A percentile compares a stretch with the other conserved stretches of the same genome.
Conservation (phyloP, 2,888 invertebrate genomes). For the Sthenelais limicola region DNA sequence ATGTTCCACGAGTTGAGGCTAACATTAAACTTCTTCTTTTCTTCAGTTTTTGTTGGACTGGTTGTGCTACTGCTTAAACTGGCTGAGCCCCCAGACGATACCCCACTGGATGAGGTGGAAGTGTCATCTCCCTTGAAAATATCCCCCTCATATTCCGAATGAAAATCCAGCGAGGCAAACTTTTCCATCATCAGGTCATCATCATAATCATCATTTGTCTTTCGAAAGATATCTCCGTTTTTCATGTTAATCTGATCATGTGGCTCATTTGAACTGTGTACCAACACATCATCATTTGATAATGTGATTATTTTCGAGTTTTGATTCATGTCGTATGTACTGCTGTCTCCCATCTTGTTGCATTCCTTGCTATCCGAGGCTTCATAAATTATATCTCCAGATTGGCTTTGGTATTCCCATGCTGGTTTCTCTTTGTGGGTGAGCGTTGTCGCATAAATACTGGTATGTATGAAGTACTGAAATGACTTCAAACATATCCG, state of each 20-base stretch:
- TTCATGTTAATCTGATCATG: background rate
- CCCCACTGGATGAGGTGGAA: slow-evolving; percentile 15
- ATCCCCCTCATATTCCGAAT: no score
- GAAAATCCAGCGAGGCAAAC: background rate
- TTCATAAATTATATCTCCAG: no score
- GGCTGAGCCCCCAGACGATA: slow-evolving; percentile 7
- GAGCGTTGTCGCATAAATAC: no score
- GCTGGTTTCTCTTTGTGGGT: no score
- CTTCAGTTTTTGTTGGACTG: background rate
- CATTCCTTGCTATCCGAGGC: no score
- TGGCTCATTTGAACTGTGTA: slow-evolving; percentile 10
- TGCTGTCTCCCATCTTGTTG: background rate
- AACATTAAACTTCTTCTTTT: slow-evolving; percentile 9
- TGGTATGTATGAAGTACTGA: no score
- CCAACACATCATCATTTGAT: background rate
- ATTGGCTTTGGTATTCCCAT: no score
- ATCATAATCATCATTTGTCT: background rate
- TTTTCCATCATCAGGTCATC: slow-evolving; percentile 4
- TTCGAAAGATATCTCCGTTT: background rate
- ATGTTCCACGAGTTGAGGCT: slow-evolving; percentile 28
- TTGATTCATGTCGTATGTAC: background rate
- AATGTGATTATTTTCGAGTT: slow-evolving; percentile 3
- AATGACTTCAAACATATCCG: no score
- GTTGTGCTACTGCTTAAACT: slow-evolving; percentile 3
- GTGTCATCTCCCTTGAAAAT: slow-evolving; percentile 15